Conservation (phyloP, 2,797 vertebrate species). For the Staurois parvus region DNA sequence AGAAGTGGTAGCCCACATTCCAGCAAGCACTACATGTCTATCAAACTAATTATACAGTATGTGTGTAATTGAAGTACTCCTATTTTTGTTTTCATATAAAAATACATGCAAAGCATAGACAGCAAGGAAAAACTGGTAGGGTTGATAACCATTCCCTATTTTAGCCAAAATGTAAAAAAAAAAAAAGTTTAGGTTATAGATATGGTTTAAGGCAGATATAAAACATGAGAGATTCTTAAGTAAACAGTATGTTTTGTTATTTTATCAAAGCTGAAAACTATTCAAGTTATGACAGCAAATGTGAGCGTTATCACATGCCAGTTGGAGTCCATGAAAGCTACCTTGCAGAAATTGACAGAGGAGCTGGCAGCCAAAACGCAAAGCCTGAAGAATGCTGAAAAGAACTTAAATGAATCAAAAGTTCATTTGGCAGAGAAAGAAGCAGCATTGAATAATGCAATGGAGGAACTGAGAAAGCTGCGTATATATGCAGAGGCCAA, state of each 20-base stretch:
- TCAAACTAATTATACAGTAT: too few species aligned
- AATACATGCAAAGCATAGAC: too few species aligned
- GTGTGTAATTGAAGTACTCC: too few species aligned
- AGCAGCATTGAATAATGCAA: constrained; percentile 64
- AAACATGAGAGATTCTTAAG: background rate
- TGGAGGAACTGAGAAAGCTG: constrained; percentile 70
- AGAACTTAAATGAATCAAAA: constrained; percentile 60
- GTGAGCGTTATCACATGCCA: constrained; percentile 72
- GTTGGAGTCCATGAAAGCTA: constrained; percentile 73
- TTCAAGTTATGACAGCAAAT: constrained; percentile 74
- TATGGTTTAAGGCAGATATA: background rate
- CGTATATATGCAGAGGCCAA: constrained; percentile 73
- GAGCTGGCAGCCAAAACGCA: constrained; percentile 70
- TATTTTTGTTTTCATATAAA: too few species aligned
- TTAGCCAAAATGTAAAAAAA: too few species aligned
- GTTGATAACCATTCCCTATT: too few species aligned
- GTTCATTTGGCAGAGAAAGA: constrained; percentile 73
- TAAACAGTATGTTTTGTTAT: constrained; percentile 24
- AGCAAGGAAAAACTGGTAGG: too few species aligned
- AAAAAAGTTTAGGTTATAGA: too few species aligned
- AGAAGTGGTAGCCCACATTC: too few species aligned
- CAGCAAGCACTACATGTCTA: too few species aligned
- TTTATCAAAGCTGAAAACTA: constrained; percentile 71
- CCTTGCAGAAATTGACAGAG: constrained; percentile 68
- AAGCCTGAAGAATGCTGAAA: constrained; percentile 70